Conservation (phyloP, 2,888 invertebrate species). For the Notocelia uddmanniana region DNA sequence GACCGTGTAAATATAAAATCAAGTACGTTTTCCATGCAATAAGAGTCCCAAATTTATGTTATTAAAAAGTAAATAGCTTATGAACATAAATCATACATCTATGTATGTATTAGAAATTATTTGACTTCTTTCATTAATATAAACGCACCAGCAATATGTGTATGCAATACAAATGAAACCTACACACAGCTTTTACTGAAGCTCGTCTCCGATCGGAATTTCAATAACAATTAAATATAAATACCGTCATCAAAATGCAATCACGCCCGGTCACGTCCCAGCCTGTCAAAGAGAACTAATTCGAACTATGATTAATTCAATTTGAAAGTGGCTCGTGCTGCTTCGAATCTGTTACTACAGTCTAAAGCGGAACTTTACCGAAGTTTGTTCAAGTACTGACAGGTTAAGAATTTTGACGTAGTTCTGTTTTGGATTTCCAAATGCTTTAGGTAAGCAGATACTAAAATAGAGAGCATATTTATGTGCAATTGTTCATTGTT, state of each 20-base stretch:
- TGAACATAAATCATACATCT: too few relatives aligned
- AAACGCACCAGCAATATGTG: neutral
- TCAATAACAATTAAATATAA: constrained; percentile 48
- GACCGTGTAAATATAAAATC: too few relatives aligned
- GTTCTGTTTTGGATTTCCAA: constrained; percentile 20
- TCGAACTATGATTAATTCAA: constrained; percentile 83
- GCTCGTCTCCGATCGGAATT: constrained; percentile 29
- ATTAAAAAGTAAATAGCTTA: too few relatives aligned
- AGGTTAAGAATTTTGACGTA: constrained; percentile 57
- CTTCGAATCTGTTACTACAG: constrained; percentile 76
- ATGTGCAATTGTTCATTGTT: too few relatives aligned
- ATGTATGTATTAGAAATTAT: too few relatives aligned
- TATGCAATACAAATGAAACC: neutral
- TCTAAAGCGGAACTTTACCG: constrained; percentile 52
- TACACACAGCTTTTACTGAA: neutral
- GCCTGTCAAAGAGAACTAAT: constrained; percentile 80
- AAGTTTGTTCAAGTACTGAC: constrained; percentile 61
- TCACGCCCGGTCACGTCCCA: constrained; percentile 71
- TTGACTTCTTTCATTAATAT: neutral
- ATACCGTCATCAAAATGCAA: constrained; percentile 58
- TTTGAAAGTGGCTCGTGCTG: constrained; percentile 74
- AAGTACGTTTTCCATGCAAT: too few relatives aligned
- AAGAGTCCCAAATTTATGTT: too few relatives aligned
- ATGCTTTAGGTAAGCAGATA: neutral
- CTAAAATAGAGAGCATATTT: neutral